Evolutionary conservation across 1,140 invertebrate species (phyloP), one percentile per base, ranked within the genome.

Genomic region (Acromyrmex charruanus): DNA sequence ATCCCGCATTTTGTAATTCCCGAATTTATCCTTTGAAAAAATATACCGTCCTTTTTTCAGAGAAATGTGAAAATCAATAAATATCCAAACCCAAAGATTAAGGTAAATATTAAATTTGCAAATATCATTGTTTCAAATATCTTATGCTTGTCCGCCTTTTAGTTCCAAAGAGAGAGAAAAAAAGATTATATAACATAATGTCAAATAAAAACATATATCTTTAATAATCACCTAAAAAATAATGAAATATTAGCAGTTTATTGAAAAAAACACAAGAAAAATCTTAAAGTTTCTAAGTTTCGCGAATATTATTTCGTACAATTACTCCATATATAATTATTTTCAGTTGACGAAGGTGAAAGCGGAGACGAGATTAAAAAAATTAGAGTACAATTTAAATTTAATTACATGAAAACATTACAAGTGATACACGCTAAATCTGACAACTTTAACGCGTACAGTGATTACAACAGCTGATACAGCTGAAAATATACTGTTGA

Each of bases 401-500:
- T 68, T 55, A 68, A 80, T 74, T 84, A 74, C 39, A 61, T 28
- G n/a, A 72, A 59, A 69, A 55, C n/a, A 16, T 49, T 14, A 63
- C 16, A 18, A 35, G 16, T 61, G 25, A 51, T 39, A 49, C 35
- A 61, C 16, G n/a, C 14, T 35, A 84, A 49, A 31, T 35, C 18
- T 74, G 35, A 61, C 9, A 74, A 63, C 3, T 16, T 82, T n/a
- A 31, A 65, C 61, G 35, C 16, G 35, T 61, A 74, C 31, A 39
- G 18, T 71, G 44, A 18, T 35, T 53, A 71, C 61, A 25, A 69
- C 63, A 75, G 58, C 49, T 39, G 55, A 90, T 85, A 58, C 68
- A 88, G 39, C 51, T 58, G 65, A 90, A 51, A 25, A 74, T 86
- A 75, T 55, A 82, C n/a, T 89, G 51, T 16, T 77, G 3, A 55